Conservation (phyloP, 2,113 vertebrate genomes). For the Corythoichthys haematopterus region DNA sequence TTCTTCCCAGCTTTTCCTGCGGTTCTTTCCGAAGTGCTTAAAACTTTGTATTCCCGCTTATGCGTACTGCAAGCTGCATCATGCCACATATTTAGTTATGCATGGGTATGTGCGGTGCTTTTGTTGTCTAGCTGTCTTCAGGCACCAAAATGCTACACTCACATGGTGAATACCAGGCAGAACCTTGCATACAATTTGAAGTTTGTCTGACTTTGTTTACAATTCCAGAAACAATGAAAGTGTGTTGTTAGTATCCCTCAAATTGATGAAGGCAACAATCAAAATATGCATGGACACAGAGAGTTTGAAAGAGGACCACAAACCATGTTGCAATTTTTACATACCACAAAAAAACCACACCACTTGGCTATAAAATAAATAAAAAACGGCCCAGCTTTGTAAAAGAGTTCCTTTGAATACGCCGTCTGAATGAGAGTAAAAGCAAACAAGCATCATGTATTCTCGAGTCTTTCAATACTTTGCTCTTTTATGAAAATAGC, state of each 20-base stretch:
- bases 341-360: conserved; percentile 29
- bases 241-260: conserved; percentile 19
- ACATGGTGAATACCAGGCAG: neutral
- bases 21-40: conserved; percentile 13
- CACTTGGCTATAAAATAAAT: conserved; percentile 10
- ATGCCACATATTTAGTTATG: conserved; percentile 20
- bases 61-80: neutral
- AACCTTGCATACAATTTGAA: conserved; percentile 5
- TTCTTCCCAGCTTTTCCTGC: conserved; percentile 15
- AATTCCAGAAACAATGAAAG: conserved; percentile 2
- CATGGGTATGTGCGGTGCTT: conserved; percentile 19
- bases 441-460: conserved; percentile 23
- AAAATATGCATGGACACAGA: conserved; percentile 27
- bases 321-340: conserved; percentile 32
- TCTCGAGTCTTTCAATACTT: conserved; percentile 25
- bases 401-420: conserved; percentile 27
- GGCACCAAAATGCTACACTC: conserved; percentile 8
- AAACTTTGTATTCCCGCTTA: conserved; percentile 5
- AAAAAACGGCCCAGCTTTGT: conserved; percentile 13
- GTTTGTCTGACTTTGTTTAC: conserved; percentile 18
- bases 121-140: conserved; percentile 40
- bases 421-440: conserved; percentile 18
- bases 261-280: conserved; percentile 31
- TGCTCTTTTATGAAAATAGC: conserved; percentile 54
- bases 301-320: conserved; percentile 15